Evolutionary conservation across 2,888 invertebrate genomes (phyloP).

Genomic region (Smittia aterrima): DNA sequence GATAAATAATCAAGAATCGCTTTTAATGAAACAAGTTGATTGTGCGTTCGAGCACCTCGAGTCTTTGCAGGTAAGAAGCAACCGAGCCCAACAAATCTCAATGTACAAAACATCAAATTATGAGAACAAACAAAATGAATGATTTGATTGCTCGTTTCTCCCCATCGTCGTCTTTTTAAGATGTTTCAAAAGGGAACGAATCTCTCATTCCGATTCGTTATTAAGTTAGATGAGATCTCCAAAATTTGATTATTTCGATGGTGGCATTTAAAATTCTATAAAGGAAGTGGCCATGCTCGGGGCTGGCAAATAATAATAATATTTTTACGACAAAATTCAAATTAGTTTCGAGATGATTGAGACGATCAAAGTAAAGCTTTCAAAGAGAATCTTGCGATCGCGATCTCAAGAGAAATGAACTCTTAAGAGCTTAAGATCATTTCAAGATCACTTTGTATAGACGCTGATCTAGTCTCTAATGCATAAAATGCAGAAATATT

Average conservation of each 20-base stretch:
- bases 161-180: not conserved
- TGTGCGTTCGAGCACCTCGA: not conserved
- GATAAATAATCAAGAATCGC: slow-evolving; percentile 11
- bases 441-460: no score
- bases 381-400: no score
- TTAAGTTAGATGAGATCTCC: slow-evolving; percentile 29
- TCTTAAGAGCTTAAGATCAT: no score
- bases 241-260: not conserved
- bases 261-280: not conserved
- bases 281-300: not conserved
- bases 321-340: not conserved
- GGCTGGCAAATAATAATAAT: not conserved
- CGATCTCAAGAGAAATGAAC: no score
- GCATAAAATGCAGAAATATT: no score
- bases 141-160: slow-evolving; percentile 10
- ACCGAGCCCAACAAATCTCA: not conserved
- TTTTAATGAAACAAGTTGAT: slow-evolving; percentile 1
- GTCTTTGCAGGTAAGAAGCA: not conserved
- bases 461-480: no score
- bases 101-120: slow-evolving; percentile 23
- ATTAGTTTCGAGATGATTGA: not conserved
- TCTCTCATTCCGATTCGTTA: not conserved
- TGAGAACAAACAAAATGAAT: slow-evolving; percentile 26
- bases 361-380: no score
- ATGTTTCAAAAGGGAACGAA: not conserved